phyloP scores from a whole-genome alignment of 2,113 vertebrate species.

The Cynoglossus semilaevis region DNA sequence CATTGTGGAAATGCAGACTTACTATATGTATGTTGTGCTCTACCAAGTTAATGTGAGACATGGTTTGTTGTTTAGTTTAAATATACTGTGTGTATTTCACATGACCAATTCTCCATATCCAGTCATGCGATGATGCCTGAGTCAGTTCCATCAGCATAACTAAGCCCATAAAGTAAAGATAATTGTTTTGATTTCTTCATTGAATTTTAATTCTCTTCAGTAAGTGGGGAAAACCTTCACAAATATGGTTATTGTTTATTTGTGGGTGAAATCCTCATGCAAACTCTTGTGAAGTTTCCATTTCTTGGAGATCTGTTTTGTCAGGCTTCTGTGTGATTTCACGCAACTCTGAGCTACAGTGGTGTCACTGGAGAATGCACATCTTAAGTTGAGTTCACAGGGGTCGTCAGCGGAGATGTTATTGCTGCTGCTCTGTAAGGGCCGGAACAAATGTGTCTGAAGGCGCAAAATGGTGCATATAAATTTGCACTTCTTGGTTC shows the following conservation, averaged over 20 bases:
- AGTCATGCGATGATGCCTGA: conserved; percentile 8
- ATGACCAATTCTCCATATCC: neutral
- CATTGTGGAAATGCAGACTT: no score
- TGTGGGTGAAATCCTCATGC: neutral
- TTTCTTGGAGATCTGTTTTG: neutral
- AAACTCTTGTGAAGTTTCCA: neutral
- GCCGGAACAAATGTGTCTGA: neutral
- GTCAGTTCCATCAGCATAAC: neutral
- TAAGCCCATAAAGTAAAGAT: neutral
- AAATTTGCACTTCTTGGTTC: neutral
- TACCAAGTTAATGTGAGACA: no score
- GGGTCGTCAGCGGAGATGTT: neutral
- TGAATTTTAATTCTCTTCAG: neutral
- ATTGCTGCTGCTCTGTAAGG: neutral
- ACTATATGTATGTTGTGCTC: no score
- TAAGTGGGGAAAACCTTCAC: neutral
- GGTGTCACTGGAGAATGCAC: conserved; percentile 13
- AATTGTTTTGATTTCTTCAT: neutral
- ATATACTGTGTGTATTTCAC: neutral
- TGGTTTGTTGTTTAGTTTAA: neutral
- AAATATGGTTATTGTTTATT: neutral
- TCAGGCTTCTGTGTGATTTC: neutral
- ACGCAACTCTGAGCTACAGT: conserved; percentile 5
- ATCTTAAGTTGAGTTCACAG: neutral
- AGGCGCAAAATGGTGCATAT: neutral